phyloP scores from a whole-genome alignment of 1,140 invertebrate species.

The Piezodorus guildinii region DNA sequence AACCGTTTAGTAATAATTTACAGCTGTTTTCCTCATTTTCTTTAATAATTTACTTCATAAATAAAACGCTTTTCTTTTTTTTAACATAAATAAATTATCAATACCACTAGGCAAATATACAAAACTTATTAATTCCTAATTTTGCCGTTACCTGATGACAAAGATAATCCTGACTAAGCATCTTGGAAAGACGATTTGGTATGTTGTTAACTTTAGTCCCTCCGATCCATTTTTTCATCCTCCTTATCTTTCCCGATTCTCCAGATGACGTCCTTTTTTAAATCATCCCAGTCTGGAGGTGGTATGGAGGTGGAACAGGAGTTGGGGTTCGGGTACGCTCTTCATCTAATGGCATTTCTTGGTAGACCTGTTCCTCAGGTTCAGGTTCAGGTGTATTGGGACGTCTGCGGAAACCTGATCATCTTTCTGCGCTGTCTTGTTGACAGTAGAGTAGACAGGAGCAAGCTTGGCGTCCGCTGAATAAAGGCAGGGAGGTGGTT shows the following conservation, averaged over 20 bases:
- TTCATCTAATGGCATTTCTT: neutral
- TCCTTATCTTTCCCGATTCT: constrained; percentile 2
- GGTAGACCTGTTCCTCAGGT: neutral
- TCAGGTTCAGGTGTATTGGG: neutral
- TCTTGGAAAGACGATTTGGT: constrained; percentile 1
- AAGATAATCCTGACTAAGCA: constrained; percentile 11
- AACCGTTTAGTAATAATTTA: too few species aligned
- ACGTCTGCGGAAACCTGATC: neutral
- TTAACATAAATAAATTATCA: too few species aligned
- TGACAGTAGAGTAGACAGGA: neutral
- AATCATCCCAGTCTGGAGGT: neutral
- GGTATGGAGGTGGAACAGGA: neutral
- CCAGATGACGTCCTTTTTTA: neutral
- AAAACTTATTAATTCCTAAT: too few species aligned
- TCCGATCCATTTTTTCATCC: constrained; percentile 1
- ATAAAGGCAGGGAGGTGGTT: neutral
- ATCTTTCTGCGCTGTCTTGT: neutral
- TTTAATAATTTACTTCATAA: too few species aligned
- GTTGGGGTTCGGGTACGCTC: too few species aligned
- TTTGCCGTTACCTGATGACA: neutral
- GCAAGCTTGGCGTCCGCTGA: constrained; percentile 2
- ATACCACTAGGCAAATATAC: too few species aligned
- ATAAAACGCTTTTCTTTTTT: too few species aligned
- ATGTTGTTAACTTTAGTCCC: neutral
- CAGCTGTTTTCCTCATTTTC: too few species aligned